Base-by-base conservation (phyloP, 23 tunicate species). In the Clavelina lepadiformis region DNA sequence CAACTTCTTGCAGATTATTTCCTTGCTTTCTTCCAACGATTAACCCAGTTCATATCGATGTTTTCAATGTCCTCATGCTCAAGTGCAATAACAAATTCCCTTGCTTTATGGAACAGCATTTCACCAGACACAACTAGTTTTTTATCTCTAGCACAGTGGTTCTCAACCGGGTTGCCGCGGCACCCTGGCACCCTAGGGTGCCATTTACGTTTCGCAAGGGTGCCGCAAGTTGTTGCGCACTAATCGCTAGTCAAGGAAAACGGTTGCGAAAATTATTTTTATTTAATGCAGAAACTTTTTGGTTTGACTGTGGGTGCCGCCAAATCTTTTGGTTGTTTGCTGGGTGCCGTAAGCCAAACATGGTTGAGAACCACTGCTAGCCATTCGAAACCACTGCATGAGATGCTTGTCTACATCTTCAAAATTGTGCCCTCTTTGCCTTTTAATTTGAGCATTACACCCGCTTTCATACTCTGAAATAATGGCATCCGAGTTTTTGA, bases 21-120 rank as follows among this genome's bases (percentile, higher is more conserved):
- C 49, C 49, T 41, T 51, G 37, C 51, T 59, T 41, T 41, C 49
- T 41, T 41, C 49, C 49, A 41, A 41, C 49, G 49, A 41, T 41
- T 41, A 41, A 41, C 49, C 49, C 49, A 8, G 49, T 41, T 41
- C 49, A 41, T 41, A 41, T 41, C 15, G 49, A 41, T 41, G 49
- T 41, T 41, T 41, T 41, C 15, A 41, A 11, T 41, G 49, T 41
- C 49, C 49, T 41, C 49, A 41, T 41, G 49, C 15, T 41, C 15
- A 41, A 41, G 49, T 41, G 49, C 49, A 41, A 15, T 41, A 15
- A 15, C 49, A 41, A 41, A 41, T 41, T 41, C 49, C 49, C 49
- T 41, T 41, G 49, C 49, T 41, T 41, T 41, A 41, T 41, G 49
- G 49, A 41, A 15, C 49, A 11, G 49, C 49, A 41, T 41, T 41